Percentiles rank a stretch among this genome's conserved stretches.
Conservation (phyloP, 2,113 vertebrate species). For the Solenodon paradoxus region DNA sequence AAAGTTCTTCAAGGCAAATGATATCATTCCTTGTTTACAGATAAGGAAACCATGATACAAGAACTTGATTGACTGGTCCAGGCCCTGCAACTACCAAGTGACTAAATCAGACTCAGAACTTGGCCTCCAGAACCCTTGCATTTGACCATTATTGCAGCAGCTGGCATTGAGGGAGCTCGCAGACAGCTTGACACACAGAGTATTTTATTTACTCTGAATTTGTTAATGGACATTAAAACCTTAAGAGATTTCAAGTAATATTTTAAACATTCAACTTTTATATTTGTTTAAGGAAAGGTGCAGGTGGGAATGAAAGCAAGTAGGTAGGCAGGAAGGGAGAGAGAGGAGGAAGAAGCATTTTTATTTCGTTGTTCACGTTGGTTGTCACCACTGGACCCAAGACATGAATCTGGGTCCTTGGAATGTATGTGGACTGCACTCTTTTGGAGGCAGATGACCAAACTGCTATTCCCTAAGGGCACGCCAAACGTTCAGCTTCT, state of each 20-base stretch:
- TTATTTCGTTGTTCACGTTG: too few relatives aligned
- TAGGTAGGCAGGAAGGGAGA: too few relatives aligned
- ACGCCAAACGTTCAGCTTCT: slow-evolving; percentile 30
- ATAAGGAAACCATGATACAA: not conserved
- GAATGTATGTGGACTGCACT: too few relatives aligned
- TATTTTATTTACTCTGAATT: not conserved
- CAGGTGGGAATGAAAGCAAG: too few relatives aligned
- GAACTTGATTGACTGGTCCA: not conserved
- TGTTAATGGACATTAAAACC: not conserved
- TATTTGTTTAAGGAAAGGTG: too few relatives aligned
- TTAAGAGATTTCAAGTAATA: not conserved
- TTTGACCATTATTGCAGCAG: not conserved
- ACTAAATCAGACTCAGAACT: not conserved
- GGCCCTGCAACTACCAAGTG: not conserved
- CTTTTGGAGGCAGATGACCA: too few relatives aligned
- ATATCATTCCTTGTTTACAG: not conserved
- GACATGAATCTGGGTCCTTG: too few relatives aligned
- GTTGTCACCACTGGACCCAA: too few relatives aligned
- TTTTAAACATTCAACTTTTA: too few relatives aligned
- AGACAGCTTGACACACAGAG: not conserved
- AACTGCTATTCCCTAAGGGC: too few relatives aligned
- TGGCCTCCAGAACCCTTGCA: not conserved
- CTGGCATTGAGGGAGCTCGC: not conserved
- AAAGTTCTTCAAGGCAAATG: not conserved
- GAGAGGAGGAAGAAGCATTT: too few relatives aligned